phyloP scores from a whole-genome alignment of 2,888 invertebrate genomes.

The Fabriciana adippe region DNA sequence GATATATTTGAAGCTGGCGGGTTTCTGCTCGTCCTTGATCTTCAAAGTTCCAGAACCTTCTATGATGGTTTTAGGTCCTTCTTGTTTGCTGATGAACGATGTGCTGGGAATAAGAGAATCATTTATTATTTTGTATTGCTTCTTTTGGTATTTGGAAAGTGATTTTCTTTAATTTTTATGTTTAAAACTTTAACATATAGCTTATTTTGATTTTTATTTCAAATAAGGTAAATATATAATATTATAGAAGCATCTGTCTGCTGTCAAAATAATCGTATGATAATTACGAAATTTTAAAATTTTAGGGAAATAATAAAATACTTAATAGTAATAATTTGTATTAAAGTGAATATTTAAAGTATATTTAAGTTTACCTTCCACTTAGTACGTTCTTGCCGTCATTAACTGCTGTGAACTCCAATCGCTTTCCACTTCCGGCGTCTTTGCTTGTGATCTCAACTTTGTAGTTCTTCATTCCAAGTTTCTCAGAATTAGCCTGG shows the following conservation, averaged over 20 bases:
- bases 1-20: slow-evolving; percentile 88
- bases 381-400: slow-evolving; percentile 85
- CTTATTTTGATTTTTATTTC: too few species aligned
- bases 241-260: too few species aligned
- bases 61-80: slow-evolving; percentile 86
- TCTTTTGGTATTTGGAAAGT: background rate
- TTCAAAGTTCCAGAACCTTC: slow-evolving; percentile 89
- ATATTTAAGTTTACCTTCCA: slow-evolving; percentile 80
- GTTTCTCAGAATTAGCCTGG: slow-evolving; percentile 83
- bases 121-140: background rate
- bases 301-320: background rate
- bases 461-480: slow-evolving; percentile 85
- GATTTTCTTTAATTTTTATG: too few species aligned
- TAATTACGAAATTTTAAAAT: background rate
- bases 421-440: slow-evolving; percentile 81
- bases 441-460: slow-evolving; percentile 85
- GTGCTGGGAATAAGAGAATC: slow-evolving; percentile 69
- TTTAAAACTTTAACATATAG: too few species aligned
- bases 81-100: slow-evolving; percentile 86
- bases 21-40: slow-evolving; percentile 85
- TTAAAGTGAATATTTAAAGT: background rate
- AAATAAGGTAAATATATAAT: too few species aligned
- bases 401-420: slow-evolving; percentile 85
- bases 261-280: background rate
- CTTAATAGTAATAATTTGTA: too few species aligned